Percentiles rank a stretch among this genome's conserved stretches.
Conservation (phyloP, 2,113 vertebrate species). For the Tragelaphus scriptus region DNA sequence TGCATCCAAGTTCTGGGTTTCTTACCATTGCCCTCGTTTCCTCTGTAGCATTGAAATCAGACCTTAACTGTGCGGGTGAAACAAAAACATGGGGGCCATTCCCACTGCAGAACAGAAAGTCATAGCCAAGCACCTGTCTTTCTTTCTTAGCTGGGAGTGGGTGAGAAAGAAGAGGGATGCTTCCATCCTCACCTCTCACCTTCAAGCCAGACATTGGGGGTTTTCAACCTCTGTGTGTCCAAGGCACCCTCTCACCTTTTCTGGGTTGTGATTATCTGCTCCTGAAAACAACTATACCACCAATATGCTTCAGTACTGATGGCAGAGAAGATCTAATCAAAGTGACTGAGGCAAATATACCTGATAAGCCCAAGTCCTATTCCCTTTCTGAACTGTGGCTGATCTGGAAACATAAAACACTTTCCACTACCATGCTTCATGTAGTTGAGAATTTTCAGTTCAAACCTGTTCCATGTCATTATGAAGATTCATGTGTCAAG, state of each 20-base stretch:
- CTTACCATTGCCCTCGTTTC: constrained; percentile 39
- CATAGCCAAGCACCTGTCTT: constrained; percentile 41
- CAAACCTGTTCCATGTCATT: not conserved
- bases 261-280: not conserved
- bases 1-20: constrained; percentile 54
- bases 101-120: constrained; percentile 63
- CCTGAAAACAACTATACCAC: not conserved
- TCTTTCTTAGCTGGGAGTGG: not conserved
- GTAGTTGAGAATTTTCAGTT: not conserved
- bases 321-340: not conserved
- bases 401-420: not conserved
- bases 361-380: not conserved
- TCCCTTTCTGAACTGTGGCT: not conserved
- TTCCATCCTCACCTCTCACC: not conserved
- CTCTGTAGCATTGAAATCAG: constrained; percentile 32
- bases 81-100: constrained; percentile 44
- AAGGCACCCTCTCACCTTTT: not conserved
- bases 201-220: not conserved
- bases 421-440: not conserved
- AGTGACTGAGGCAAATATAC: not conserved
- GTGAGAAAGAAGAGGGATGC: not conserved
- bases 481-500: not conserved
- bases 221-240: not conserved
- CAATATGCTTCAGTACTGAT: not conserved
- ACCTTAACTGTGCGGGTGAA: constrained; percentile 40